Conservation (phyloP, 2,888 invertebrate species). For the Eudasyphora cyanicolor region DNA sequence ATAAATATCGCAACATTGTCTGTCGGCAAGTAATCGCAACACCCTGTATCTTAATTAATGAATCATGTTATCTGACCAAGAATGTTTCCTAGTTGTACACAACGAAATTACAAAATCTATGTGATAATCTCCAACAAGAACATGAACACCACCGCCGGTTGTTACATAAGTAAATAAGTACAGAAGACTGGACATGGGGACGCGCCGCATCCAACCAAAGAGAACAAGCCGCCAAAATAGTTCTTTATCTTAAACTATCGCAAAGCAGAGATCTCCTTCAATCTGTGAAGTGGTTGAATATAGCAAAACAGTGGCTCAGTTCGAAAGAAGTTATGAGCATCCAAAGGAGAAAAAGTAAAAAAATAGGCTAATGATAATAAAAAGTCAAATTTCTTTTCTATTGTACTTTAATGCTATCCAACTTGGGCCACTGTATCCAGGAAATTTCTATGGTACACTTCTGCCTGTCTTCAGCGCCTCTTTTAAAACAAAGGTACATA, state of each 20-base stretch:
- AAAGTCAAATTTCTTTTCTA: too few species aligned
- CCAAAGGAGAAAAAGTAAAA: background rate
- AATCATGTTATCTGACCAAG: slow-evolving; percentile 33
- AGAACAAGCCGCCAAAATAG: slow-evolving; percentile 60
- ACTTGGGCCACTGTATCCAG: background rate
- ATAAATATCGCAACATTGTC: too few species aligned
- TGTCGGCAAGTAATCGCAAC: background rate
- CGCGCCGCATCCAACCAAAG: slow-evolving; percentile 37
- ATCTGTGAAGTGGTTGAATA: background rate
- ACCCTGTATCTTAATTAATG: slow-evolving; percentile 49
- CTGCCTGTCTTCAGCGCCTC: too few species aligned
- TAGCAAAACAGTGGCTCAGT: background rate
- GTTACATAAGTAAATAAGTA: background rate
- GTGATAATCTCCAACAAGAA: slow-evolving; percentile 28
- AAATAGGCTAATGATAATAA: too few species aligned
- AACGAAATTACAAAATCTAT: slow-evolving; percentile 9
- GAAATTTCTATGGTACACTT: background rate
- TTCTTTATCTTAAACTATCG: slow-evolving; percentile 38
- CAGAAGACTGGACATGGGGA: background rate
- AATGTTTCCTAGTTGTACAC: slow-evolving; percentile 38
- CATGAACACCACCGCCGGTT: slow-evolving; percentile 28
- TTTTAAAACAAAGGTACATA: background rate
- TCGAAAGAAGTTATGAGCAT: too few species aligned
- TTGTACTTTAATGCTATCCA: too few species aligned
- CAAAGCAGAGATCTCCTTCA: background rate